A percentile compares a stretch with the other conserved stretches of the same genome.
phyloP scores from a whole-genome alignment of 2,797 vertebrate genomes.

The Rhodeus uyekii region DNA sequence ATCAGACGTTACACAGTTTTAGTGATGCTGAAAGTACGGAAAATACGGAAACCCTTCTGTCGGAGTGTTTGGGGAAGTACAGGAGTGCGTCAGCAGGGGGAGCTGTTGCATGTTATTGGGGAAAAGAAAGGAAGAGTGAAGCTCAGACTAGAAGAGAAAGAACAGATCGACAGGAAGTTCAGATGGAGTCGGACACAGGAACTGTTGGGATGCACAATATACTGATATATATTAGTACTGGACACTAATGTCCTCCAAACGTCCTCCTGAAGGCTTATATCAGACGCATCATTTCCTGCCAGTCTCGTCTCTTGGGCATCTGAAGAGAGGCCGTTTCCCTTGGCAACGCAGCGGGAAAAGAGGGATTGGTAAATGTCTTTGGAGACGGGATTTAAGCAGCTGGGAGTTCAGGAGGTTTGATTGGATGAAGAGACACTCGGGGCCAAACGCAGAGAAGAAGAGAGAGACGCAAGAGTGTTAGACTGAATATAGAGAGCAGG shows the following conservation, averaged over 20 bases:
- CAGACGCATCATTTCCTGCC: constrained; percentile 63
- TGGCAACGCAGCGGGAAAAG: constrained; percentile 60
- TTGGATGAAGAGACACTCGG: neutral
- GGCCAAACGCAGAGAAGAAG: neutral
- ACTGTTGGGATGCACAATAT: neutral
- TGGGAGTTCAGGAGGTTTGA: constrained; percentile 18
- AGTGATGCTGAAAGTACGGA: neutral
- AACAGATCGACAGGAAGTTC: constrained; percentile 42
- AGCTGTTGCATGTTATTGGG: neutral
- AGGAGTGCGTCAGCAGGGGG: neutral
- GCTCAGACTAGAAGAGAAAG: constrained; percentile 8
- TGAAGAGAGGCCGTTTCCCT: constrained; percentile 62
- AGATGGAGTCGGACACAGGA: neutral
- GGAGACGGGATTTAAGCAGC: neutral
- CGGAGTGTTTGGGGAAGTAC: neutral
- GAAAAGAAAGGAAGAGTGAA: constrained; percentile 3
- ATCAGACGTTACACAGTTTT: neutral
- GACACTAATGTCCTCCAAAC: neutral
- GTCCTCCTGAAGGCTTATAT: neutral
- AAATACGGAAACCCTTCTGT: neutral
- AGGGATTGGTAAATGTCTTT: constrained; percentile 6
- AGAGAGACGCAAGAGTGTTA: constrained; percentile 1
- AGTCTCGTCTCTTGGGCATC: constrained; percentile 59
- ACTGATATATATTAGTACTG: neutral
- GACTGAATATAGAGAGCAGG: neutral